Base-by-base conservation (phyloP, 2,797 vertebrate genomes). In the Eulemur mongoz region DNA sequence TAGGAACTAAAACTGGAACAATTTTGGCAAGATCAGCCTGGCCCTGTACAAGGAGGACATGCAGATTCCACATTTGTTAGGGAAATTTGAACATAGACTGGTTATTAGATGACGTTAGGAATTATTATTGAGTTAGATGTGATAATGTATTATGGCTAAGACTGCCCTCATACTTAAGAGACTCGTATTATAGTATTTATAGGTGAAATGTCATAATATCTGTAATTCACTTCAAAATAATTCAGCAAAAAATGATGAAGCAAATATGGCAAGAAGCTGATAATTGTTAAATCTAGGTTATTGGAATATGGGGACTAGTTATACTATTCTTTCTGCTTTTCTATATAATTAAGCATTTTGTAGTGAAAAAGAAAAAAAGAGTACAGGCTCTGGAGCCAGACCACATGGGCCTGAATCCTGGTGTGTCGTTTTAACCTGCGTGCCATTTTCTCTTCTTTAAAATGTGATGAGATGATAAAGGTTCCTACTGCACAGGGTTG, bases 271-370 rank as follows among this genome's bases (percentile, higher is more conserved):
- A 80, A 45, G 15, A n/a, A 91, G 10, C 25, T 89, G 80, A 35
- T 88, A 84, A 63, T 63, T 63, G 12, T 67, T 94, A 85, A 84
- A 52, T 91, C 92, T 94, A 89, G 83, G 32, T 86, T 73, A 67
- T 93, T 50, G 40, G 43, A 48, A 73, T 79, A 69, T 90, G 18
- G 4, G 35, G 40, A 78, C 38, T 88, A 59, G 11, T 85, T 82
- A 75, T 48, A 52, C 9, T 85, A n/a, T 84, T 91, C 13, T 86
- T 92, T 75, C 15, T 76, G 76, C 9, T 93, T 87, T 89, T 76
- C 12, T 75, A 17, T 72, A 78, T 81, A 82, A 63, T 91, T 91
- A 91, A 93, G 52, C 25, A 90, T 95, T 94, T 94, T 5, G 43
- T 73, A 93, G 43, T 59, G 84, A 79, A 88, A 84, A 17, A 79